Percentiles rank a stretch among this genome's conserved stretches.
Conservation (phyloP, 1,140 invertebrate species). For the Heliconius congener region DNA sequence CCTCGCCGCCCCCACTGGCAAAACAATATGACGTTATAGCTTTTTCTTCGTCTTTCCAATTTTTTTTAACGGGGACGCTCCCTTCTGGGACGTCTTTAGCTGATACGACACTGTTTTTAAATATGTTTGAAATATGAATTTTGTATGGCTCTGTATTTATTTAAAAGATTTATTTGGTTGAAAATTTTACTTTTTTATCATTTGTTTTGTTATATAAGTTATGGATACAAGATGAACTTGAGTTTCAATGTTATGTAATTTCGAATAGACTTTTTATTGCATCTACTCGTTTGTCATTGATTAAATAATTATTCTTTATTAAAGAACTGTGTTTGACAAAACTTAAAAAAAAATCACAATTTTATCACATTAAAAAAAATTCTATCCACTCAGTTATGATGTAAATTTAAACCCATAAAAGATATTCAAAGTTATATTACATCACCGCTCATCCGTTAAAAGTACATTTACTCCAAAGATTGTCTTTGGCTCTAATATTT, state of each 20-base stretch:
- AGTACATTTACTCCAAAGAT: conserved; percentile 11
- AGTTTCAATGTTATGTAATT: background rate
- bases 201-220: background rate
- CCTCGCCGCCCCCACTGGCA: conserved; percentile 53
- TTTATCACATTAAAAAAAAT: background rate
- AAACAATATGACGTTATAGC: conserved; percentile 81
- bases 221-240: background rate
- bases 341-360: no score
- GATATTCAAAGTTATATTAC: background rate
- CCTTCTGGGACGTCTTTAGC: conserved; percentile 58
- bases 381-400: background rate
- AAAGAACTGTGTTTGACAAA: no score
- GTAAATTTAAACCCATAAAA: background rate
- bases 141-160: background rate
- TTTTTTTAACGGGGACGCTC: conserved; percentile 70
- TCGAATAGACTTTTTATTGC: background rate
- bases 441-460: background rate
- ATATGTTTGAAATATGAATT: conserved; percentile 15
- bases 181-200: background rate
- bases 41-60: conserved; percentile 74
- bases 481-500: conserved; percentile 16
- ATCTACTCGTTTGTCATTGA: no score
- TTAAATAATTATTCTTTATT: no score
- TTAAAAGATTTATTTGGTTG: no score
- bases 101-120: conserved; percentile 46